Conservation (phyloP, 2,888 invertebrate genomes). For the Zootermopsis nevadensis region DNA sequence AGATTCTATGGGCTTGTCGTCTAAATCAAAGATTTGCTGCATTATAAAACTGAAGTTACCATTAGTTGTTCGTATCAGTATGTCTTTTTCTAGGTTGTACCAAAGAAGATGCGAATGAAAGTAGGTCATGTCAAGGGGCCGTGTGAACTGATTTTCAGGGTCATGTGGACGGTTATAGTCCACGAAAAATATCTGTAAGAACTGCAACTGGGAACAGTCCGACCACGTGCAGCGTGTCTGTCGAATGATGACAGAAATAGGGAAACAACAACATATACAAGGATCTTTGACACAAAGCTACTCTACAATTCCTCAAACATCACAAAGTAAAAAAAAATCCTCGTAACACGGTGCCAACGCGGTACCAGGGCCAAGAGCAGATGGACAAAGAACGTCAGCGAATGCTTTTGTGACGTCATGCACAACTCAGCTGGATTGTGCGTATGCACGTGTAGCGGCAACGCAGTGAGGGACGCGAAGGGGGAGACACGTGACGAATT, state of each 20-base stretch:
- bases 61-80: no score
- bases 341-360: neutral
- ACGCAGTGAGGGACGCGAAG: neutral
- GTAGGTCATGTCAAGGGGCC: no score
- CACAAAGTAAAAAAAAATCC: neutral
- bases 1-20: no score
- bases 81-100: no score
- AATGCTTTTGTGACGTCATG: conserved; percentile 18
- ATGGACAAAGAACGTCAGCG: conserved; percentile 5
- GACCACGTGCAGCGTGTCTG: no score
- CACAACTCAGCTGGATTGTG: conserved; percentile 12
- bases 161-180: no score
- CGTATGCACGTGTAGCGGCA: conserved; percentile 24
- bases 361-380: conserved; percentile 26
- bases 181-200: no score
- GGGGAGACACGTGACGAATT: conserved; percentile 26
- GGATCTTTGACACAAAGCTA: neutral
- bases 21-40: no score
- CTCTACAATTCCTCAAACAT: neutral
- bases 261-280: neutral
- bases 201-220: no score
- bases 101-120: no score
- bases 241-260: neutral
- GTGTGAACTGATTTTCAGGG: no score
- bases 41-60: no score